These are phyloP conservation scores for Synanceia verrucosa DNA, from an alignment of 2,797 vertebrate genomes.

Conservation along the genomic window DNA sequence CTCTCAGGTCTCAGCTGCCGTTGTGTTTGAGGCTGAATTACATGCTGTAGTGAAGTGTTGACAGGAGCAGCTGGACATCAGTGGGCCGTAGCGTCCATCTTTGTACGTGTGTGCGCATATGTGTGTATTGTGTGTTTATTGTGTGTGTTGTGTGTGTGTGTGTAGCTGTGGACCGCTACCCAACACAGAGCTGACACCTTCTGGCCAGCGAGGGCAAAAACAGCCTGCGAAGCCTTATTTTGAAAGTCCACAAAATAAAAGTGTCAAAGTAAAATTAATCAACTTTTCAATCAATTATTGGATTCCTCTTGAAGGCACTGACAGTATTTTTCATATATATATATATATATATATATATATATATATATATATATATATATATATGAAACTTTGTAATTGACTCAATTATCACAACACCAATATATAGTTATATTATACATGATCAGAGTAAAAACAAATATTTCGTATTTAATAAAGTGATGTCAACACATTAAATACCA, in stretches of 20 bases:
- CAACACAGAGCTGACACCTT: slow-evolving; percentile 77
- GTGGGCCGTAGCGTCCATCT: slow-evolving; percentile 73
- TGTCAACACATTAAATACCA: neutral
- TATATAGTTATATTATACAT: neutral
- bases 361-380: too few species aligned
- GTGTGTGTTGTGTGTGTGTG: slow-evolving; percentile 4
- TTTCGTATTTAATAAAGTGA: neutral
- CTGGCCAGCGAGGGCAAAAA: slow-evolving; percentile 68
- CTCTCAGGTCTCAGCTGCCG: slow-evolving; percentile 87
- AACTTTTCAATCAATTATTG: too few species aligned
- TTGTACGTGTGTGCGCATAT: slow-evolving; percentile 7
- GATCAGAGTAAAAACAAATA: neutral
- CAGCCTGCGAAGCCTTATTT: slow-evolving; percentile 22
- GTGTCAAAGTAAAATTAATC: neutral
- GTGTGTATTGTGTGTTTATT: slow-evolving; percentile 8
- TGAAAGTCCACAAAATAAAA: slow-evolving; percentile 1
- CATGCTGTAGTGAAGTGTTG: slow-evolving; percentile 92
- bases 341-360: too few species aligned
- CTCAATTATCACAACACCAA: neutral
- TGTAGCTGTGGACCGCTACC: slow-evolving; percentile 20
- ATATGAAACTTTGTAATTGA: too few species aligned
- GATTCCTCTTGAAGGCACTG: neutral
- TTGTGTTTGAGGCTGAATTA: slow-evolving; percentile 87
- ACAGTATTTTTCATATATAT: too few species aligned
- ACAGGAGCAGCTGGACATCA: slow-evolving; percentile 97